Evolutionary conservation across 2,113 vertebrate genomes (phyloP).

Genomic region (Crypturellus undulatus): DNA sequence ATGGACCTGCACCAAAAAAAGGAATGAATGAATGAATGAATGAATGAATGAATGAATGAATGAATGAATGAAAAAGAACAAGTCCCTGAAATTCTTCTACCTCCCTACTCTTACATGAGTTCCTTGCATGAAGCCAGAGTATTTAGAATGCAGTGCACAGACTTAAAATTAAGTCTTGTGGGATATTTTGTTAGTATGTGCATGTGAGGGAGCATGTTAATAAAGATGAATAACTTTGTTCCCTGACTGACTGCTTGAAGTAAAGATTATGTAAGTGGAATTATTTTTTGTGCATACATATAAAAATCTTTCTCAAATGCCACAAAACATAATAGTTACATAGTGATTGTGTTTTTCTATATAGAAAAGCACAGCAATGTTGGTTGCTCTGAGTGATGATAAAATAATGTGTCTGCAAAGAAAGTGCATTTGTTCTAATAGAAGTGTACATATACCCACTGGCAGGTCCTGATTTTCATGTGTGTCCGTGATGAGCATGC

Average conservation of each 20-base stretch:
- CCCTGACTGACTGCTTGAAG: not conserved
- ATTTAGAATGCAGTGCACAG: not conserved
- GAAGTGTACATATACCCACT: not conserved
- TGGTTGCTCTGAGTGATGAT: not conserved
- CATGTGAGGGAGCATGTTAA: not conserved
- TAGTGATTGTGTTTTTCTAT: not conserved
- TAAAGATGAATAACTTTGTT: not conserved
- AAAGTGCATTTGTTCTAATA: not conserved
- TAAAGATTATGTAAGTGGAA: not conserved
- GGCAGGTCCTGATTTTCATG: not conserved
- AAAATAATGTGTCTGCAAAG: not conserved
- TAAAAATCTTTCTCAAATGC: not conserved
- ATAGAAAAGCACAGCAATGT: not conserved
- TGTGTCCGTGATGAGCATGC: not conserved
- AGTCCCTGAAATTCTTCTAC: not conserved
- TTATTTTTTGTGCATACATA: not conserved
- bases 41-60: not conserved
- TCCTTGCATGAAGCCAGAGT: not conserved
- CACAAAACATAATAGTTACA: not conserved
- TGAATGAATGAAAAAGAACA: not conserved
- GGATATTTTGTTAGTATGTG: not conserved
- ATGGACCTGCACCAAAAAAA: not conserved
- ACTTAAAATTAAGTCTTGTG: not conserved
- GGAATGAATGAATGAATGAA: not conserved
- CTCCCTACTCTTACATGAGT: not conserved